These are phyloP conservation scores for Hyperoplus lanceolatus DNA, from an alignment of 2,797 vertebrate species.

Conservation along the genomic window DNA sequence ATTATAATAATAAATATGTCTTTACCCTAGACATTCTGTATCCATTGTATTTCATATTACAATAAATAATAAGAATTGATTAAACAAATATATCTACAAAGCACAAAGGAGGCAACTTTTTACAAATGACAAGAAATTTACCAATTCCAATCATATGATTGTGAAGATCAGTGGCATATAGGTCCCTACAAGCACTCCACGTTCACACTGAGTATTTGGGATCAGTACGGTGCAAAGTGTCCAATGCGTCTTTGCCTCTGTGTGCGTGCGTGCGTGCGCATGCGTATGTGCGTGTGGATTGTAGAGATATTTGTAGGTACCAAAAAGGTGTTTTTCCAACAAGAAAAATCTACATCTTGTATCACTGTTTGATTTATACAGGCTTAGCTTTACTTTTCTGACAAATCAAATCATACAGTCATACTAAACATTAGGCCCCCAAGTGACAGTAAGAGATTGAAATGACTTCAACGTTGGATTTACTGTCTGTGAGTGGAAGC, in stretches of 20 bases:
- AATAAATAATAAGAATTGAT: background rate
- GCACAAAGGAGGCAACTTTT: background rate
- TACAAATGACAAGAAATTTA: background rate
- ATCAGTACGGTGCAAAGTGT: background rate
- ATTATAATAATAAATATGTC: slow-evolving; percentile 7
- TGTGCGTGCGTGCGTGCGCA: background rate
- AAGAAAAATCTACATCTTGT: background rate
- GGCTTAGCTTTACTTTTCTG: background rate
- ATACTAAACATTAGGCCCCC: background rate
- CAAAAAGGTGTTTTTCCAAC: no score
- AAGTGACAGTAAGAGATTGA: background rate
- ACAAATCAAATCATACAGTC: background rate
- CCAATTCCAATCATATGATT: background rate
- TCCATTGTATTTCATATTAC: background rate
- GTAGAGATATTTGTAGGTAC: background rate
- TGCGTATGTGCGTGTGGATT: background rate
- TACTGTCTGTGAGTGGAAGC: slow-evolving; percentile 1
- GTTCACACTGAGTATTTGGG: background rate
- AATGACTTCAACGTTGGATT: background rate
- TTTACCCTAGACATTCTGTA: background rate
- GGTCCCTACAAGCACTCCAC: background rate
- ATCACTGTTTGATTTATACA: background rate
- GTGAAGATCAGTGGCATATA: background rate
- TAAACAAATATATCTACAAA: background rate
- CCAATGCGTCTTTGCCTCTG: no score